These are phyloP conservation scores for Holothuria glaberrima DNA, from an alignment of 35 echinoderm and acorn worm species.

Conservation along the genomic window DNA sequence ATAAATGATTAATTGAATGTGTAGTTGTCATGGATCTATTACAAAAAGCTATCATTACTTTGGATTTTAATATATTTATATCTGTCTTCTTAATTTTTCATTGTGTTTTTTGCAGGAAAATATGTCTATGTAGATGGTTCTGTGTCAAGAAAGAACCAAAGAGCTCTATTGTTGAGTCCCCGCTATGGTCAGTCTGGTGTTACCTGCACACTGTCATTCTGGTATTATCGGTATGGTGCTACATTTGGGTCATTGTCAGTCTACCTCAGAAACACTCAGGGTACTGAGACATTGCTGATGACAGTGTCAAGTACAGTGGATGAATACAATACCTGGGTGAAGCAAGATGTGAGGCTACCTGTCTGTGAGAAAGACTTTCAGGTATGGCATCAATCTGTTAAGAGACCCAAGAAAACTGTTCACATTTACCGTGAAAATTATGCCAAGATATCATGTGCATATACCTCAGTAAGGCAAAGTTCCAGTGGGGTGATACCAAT, in stretches of 20 bases:
- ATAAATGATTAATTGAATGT: too few relatives aligned
- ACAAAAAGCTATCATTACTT: too few relatives aligned
- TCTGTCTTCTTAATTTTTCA: background rate
- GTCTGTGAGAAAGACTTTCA: slow-evolving; percentile 41
- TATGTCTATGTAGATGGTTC: slow-evolving; percentile 52
- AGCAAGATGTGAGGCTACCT: slow-evolving; percentile 28
- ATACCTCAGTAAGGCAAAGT: too few relatives aligned
- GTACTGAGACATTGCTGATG: background rate
- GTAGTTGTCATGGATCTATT: too few relatives aligned
- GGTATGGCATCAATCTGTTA: background rate
- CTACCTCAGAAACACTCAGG: background rate
- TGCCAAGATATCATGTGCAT: too few relatives aligned
- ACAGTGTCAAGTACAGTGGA: background rate
- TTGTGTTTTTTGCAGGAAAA: slow-evolving; percentile 3
- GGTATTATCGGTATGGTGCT: slow-evolving; percentile 62
- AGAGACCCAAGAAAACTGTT: too few relatives aligned
- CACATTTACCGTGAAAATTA: too few relatives aligned
- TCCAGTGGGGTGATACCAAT: too few relatives aligned
- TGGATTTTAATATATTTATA: too few relatives aligned
- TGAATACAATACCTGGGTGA: slow-evolving; percentile 45
- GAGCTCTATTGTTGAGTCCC: slow-evolving; percentile 43
- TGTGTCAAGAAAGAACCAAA: slow-evolving; percentile 2
- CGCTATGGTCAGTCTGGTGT: slow-evolving; percentile 32
- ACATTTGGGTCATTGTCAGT: slow-evolving; percentile 8
- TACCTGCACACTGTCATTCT: slow-evolving; percentile 41